Evolutionary conservation across 1,140 invertebrate species (phyloP).

Genomic region (Papilio polytes): DNA sequence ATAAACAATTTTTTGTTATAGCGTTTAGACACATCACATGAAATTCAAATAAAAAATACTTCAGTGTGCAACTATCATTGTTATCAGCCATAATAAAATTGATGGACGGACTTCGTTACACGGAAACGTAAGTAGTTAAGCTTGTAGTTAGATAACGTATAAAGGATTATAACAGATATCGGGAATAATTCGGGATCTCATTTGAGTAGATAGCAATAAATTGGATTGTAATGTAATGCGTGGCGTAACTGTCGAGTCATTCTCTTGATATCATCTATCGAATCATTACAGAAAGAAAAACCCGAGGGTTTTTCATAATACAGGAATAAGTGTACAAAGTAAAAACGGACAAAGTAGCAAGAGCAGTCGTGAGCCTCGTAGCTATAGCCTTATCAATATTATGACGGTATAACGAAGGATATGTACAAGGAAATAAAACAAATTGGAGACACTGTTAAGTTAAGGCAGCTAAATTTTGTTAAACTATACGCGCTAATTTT

Average conservation of each 20-base stretch:
- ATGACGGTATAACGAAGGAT: neutral
- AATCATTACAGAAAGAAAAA: neutral
- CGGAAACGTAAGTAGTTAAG: slow-evolving; percentile 10
- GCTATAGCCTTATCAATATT: no score
- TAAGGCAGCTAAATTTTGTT: neutral
- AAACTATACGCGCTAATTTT: neutral
- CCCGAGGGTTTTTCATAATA: neutral
- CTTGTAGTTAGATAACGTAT: slow-evolving; percentile 7
- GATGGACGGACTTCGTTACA: neutral
- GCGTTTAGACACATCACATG: neutral
- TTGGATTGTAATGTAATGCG: neutral
- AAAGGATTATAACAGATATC: slow-evolving; percentile 17
- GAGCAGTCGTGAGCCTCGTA: no score
- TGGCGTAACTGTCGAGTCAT: neutral
- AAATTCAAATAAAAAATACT: neutral
- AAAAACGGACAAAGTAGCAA: no score
- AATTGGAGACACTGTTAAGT: neutral
- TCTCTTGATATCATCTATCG: neutral
- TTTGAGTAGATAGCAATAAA: slow-evolving; percentile 8
- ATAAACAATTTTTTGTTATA: neutral
- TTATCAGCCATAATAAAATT: slow-evolving; percentile 8
- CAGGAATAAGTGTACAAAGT: neutral
- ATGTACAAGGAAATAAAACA: neutral
- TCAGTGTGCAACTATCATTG: neutral
- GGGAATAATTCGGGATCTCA: neutral